Percentiles rank a stretch among this genome's conserved stretches.
Conservation (phyloP, 2,888 invertebrate genomes). For the Scaptomyza caliginosa region DNA sequence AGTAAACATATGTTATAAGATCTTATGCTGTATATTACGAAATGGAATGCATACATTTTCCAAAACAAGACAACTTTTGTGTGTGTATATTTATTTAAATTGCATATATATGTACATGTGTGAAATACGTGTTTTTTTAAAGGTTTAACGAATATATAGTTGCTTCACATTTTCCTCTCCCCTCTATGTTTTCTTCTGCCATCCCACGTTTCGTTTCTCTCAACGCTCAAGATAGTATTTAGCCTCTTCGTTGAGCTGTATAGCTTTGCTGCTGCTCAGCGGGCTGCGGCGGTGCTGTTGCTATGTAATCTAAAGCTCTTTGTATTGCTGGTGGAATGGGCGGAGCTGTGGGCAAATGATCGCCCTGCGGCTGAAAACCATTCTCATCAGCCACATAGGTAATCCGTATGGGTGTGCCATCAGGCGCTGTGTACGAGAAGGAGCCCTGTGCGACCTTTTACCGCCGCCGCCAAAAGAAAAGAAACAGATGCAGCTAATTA, state of each 20-base stretch:
- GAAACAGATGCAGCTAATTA: slow-evolving; percentile 24
- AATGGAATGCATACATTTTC: no score
- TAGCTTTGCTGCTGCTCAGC: slow-evolving; percentile 65
- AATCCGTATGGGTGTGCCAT: slow-evolving; percentile 86
- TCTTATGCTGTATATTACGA: no score
- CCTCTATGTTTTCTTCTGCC: background rate
- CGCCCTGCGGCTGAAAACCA: slow-evolving; percentile 87
- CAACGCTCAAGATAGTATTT: slow-evolving; percentile 13
- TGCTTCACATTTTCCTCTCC: slow-evolving; percentile 2
- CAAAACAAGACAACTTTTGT: background rate
- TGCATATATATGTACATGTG: slow-evolving; percentile 36
- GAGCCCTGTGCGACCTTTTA: slow-evolving; percentile 86
- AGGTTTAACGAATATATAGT: slow-evolving; percentile 9
- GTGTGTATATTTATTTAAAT: slow-evolving; percentile 13
- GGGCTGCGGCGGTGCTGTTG: slow-evolving; percentile 86
- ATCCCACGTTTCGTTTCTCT: background rate
- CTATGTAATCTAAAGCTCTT: slow-evolving; percentile 87
- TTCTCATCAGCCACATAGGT: slow-evolving; percentile 89
- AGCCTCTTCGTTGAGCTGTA: slow-evolving; percentile 70
- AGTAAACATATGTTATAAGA: no score
- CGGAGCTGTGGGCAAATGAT: slow-evolving; percentile 85
- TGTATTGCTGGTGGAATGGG: slow-evolving; percentile 89
- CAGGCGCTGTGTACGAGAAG: slow-evolving; percentile 87
- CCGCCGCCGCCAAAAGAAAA: background rate
- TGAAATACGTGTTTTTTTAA: background rate